phyloP scores from a whole-genome alignment of 92 coral and sea anemone genomes.

The Chrysogorgia sp. region DNA sequence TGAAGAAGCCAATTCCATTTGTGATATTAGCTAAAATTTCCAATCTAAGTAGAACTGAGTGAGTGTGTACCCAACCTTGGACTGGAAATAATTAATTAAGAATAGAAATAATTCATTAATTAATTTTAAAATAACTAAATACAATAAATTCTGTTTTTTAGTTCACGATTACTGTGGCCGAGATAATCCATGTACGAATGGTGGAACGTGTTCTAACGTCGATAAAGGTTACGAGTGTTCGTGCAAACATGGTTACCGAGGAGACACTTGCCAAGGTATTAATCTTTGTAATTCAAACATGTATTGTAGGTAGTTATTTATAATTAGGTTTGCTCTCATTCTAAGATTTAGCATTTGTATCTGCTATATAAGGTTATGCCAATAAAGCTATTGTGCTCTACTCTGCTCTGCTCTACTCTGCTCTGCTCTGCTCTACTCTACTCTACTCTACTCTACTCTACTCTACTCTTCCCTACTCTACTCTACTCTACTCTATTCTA shows the following conservation, averaged over 20 bases:
- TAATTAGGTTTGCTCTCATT: too few species aligned
- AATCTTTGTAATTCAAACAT: not conserved
- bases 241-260: constrained; percentile 74
- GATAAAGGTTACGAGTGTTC: constrained; percentile 65
- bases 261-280: constrained; percentile 87
- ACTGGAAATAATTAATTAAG: too few species aligned
- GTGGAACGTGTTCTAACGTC: constrained; percentile 78
- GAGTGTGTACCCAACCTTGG: constrained; percentile 90
- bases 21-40: not conserved
- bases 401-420: too few species aligned
- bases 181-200: constrained; percentile 78
- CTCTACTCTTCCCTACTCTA: not conserved
- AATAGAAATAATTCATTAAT: too few species aligned
- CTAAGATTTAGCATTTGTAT: too few species aligned
- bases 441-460: not conserved
- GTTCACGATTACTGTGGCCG: constrained; percentile 84
- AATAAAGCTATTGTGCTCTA: too few species aligned
- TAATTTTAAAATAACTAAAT: too few species aligned
- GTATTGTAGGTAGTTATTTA: too few species aligned
- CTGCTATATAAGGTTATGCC: too few species aligned
- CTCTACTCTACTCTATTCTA: not conserved
- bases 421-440: too few species aligned
- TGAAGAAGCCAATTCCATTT: not conserved
- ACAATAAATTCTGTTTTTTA: constrained; percentile 11
- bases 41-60: constrained; percentile 55